phyloP scores from a whole-genome alignment of 2,797 vertebrate species.

The Anomalospiza imberbis region DNA sequence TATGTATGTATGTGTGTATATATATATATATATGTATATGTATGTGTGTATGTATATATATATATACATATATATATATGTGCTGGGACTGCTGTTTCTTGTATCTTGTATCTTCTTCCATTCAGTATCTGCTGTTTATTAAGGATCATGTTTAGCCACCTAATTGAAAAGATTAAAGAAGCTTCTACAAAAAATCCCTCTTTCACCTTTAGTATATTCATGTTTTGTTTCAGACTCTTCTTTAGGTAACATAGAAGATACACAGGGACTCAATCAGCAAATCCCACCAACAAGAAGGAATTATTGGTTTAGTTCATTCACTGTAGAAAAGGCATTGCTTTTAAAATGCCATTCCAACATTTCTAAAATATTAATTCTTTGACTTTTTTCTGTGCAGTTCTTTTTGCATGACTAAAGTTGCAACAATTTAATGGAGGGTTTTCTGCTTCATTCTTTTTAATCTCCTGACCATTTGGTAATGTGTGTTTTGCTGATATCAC shows the following conservation, averaged over 20 bases:
- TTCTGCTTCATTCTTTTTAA: not conserved
- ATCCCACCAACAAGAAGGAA: not conserved
- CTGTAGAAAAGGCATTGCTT: not conserved
- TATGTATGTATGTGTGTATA: too few relatives aligned
- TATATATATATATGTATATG: not conserved
- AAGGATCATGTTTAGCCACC: not conserved
- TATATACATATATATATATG: not conserved
- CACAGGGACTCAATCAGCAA: not conserved
- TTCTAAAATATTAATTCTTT: not conserved
- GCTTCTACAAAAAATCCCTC: not conserved
- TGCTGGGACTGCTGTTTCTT: not conserved
- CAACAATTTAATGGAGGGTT: rapidly evolving
- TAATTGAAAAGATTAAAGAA: not conserved
- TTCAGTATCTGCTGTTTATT: not conserved
- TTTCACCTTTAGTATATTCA: not conserved
- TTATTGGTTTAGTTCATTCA: not conserved
- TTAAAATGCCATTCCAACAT: not conserved
- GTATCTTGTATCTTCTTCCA: too few relatives aligned
- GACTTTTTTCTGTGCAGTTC: not conserved
- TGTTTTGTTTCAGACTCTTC: not conserved
- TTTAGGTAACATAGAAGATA: not conserved
- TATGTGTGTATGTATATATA: not conserved
- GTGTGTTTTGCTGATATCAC: not conserved
- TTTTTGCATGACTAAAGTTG: not conserved
- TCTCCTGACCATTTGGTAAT: not conserved